Conservation (phyloP, 2,797 vertebrate genomes). For the Hydrolagus colliei region DNA sequence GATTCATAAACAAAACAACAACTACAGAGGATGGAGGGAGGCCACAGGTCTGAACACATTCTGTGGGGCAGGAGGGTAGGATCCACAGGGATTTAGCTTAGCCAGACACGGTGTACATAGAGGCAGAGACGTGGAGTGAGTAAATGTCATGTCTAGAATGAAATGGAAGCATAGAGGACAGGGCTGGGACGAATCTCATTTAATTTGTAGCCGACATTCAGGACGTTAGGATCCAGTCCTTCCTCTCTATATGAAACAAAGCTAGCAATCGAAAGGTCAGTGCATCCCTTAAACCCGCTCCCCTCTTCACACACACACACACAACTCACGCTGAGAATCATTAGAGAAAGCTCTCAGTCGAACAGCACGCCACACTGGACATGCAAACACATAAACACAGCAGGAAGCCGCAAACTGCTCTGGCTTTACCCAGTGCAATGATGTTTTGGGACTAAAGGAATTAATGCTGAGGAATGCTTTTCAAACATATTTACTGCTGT, state of each 20-base stretch:
- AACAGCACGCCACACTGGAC: not conserved
- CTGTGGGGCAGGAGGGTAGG: not conserved
- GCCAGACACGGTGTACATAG: not conserved
- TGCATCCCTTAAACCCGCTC: not conserved
- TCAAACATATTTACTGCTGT: not conserved
- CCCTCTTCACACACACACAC: not conserved
- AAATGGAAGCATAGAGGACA: not conserved
- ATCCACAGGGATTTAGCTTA: not conserved
- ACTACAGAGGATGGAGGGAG: not conserved
- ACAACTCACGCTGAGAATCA: not conserved
- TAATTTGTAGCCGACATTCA: not conserved
- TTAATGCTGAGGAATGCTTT: not conserved
- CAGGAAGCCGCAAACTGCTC: not conserved
- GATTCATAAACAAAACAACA: not conserved
- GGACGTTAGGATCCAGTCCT: too few species aligned
- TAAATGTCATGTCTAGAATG: not conserved
- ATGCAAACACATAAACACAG: not conserved
- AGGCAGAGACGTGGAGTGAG: not conserved
- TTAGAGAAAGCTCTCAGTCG: not conserved
- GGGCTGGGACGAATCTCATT: not conserved
- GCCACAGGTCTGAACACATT: too few species aligned
- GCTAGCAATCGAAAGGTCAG: too few species aligned
- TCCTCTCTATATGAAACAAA: too few species aligned
- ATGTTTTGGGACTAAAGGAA: not conserved
- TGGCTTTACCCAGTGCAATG: not conserved